Conservation (phyloP, 2,797 vertebrate species). For the Malurus splendens region DNA sequence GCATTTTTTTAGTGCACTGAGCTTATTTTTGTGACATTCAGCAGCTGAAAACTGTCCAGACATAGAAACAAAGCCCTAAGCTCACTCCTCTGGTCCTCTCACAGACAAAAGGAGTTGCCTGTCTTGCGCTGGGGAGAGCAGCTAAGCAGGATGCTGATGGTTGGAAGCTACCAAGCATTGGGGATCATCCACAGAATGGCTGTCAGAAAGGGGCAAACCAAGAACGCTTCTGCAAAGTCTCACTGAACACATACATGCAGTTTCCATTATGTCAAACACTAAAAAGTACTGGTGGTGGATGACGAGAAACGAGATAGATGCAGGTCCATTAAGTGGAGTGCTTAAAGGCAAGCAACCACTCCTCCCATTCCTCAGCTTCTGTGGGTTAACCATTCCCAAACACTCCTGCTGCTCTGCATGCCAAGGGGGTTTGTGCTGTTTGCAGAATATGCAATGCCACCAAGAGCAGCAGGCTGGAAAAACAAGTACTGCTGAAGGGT, state of each 20-base stretch:
- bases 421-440: neutral
- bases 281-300: neutral
- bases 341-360: neutral
- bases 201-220: neutral
- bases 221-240: neutral
- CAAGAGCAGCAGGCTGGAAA: neutral
- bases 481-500: neutral
- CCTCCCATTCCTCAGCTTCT: neutral
- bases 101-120: slow-evolving; percentile 29
- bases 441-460: neutral
- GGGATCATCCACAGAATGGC: neutral
- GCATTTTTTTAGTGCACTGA: neutral
- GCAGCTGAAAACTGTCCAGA: neutral
- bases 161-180: neutral
- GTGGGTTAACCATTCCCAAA: neutral
- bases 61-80: neutral
- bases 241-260: neutral
- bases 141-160: neutral
- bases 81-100: neutral
- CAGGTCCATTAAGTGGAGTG: neutral
- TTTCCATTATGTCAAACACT: neutral
- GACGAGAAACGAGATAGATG: neutral
- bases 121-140: neutral
- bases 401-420: neutral
- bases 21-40: neutral